phyloP scores from a whole-genome alignment of 2,113 vertebrate genomes.

The Empidonax traillii region DNA sequence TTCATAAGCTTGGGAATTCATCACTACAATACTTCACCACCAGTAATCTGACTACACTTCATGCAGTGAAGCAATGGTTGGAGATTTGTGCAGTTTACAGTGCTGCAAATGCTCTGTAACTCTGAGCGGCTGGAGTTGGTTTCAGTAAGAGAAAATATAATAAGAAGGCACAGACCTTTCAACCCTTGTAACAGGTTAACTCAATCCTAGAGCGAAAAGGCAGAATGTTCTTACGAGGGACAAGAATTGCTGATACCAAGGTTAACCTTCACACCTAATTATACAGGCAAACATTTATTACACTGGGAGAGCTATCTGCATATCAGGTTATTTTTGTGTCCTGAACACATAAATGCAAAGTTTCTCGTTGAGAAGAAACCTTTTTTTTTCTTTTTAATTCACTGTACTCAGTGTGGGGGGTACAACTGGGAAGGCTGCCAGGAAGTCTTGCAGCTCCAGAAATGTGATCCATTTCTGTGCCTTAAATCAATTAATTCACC shows the following conservation, averaged over 20 bases:
- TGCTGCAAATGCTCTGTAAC: slow-evolving; percentile 47
- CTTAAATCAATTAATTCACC: background rate
- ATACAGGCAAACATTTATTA: slow-evolving; percentile 30
- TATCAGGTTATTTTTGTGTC: slow-evolving; percentile 20
- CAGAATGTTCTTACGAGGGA: slow-evolving; percentile 14
- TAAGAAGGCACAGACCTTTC: slow-evolving; percentile 69
- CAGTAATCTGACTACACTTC: slow-evolving; percentile 31
- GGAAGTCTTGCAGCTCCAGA: background rate
- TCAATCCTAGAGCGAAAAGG: slow-evolving; percentile 11
- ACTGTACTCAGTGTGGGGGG: background rate
- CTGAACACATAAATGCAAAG: background rate
- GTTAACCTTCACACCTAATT: slow-evolving; percentile 26
- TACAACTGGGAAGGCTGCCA: background rate
- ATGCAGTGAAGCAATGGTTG: slow-evolving; percentile 59
- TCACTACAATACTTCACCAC: slow-evolving; percentile 36
- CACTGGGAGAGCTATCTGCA: background rate
- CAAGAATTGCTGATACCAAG: slow-evolving; percentile 36
- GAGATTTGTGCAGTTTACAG: slow-evolving; percentile 40
- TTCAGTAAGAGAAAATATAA: slow-evolving; percentile 13
- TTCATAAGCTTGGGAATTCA: slow-evolving; percentile 63
- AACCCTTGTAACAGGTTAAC: slow-evolving; percentile 44
- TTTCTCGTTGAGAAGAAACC: background rate
- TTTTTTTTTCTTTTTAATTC: background rate
- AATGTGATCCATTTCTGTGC: background rate
- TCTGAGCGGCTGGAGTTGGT: slow-evolving; percentile 27